phyloP scores from a whole-genome alignment of 2,888 invertebrate genomes.

The Furcula furcula region DNA sequence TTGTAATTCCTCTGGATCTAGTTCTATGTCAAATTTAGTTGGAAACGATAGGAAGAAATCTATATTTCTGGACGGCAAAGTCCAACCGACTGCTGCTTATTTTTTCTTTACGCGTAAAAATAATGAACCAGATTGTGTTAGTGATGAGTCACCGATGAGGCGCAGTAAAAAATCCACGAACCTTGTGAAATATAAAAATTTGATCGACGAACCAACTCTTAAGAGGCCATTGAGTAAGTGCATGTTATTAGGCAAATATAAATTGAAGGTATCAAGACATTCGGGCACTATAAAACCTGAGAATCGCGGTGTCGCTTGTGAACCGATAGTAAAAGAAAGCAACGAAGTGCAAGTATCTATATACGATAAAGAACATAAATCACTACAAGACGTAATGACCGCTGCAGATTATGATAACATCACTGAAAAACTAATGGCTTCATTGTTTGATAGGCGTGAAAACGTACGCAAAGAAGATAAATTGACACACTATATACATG shows the following conservation, averaged over 20 bases:
- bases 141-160: constrained; percentile 35
- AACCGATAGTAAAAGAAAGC: constrained; percentile 22
- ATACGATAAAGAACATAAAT: constrained; percentile 27
- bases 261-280: constrained; percentile 22
- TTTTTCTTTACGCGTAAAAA: constrained; percentile 47
- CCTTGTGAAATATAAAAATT: constrained; percentile 60
- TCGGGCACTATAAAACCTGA: constrained; percentile 5
- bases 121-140: not conserved
- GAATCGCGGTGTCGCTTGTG: constrained; percentile 19
- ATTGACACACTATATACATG: constrained; percentile 43
- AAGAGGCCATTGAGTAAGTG: constrained; percentile 47
- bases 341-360: constrained; percentile 36
- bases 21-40: constrained; percentile 5
- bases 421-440: constrained; percentile 51
- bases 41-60: constrained; percentile 7
- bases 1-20: not conserved
- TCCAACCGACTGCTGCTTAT: constrained; percentile 36
- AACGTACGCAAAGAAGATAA: constrained; percentile 17
- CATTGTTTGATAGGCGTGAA: constrained; percentile 42
- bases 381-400: constrained; percentile 39
- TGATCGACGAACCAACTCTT: constrained; percentile 49
- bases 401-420: constrained; percentile 48
- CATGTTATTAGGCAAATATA: constrained; percentile 50
- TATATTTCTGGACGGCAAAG: constrained; percentile 18
- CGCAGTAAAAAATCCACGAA: constrained; percentile 66